Evolutionary conservation across 1,140 invertebrate species (phyloP), one percentile per base, ranked within the genome.

Genomic region (Sipha flava): DNA sequence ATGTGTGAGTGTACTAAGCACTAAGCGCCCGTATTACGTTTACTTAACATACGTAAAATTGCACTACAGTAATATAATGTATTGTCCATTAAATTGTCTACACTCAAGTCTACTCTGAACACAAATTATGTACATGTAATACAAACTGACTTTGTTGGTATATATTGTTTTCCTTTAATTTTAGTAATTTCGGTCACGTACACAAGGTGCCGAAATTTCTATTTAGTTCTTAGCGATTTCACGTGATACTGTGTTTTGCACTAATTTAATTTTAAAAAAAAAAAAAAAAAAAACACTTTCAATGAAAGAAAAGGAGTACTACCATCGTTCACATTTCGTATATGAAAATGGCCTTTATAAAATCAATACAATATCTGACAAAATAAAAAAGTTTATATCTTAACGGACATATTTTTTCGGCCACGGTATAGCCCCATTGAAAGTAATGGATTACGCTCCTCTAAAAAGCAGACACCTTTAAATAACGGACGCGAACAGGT

Each of bases 211-310:
- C 43, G 40, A 70, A 45, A 47, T 70, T 47, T 16, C 40, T 31
- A 47, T 47, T 29, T 70, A 70, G 40, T 70, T 70, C 40, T 47
- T 29, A 23, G 5, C 21, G 40, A 45, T 64, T 26, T 66, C 62
- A 14, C 34, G 37, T 66, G 43, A 66, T 66, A 66, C 64, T 16
- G 21, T 26, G 40, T 70, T 45, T 47, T 18, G 40, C 29, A 70
- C 66, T 70, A 47, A 70, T 70, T 70, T 26, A 70, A 70, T 70
- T 70, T 47, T 47, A 70, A 6, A 14, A 49, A 49, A 49, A 70
- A 70, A 6, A 14, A 49, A 49, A 49, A 14, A 49, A 70, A 45
- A 68, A 29, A 23, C 23, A 70, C 66, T 47, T 29, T 47, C 40
- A 47, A 70, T n/a, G 21, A 70, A 70, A 40, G 18, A 45, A 47